phyloP scores from a whole-genome alignment of 2,888 invertebrate genomes.

The Caenorhabditis sulstoni region DNA sequence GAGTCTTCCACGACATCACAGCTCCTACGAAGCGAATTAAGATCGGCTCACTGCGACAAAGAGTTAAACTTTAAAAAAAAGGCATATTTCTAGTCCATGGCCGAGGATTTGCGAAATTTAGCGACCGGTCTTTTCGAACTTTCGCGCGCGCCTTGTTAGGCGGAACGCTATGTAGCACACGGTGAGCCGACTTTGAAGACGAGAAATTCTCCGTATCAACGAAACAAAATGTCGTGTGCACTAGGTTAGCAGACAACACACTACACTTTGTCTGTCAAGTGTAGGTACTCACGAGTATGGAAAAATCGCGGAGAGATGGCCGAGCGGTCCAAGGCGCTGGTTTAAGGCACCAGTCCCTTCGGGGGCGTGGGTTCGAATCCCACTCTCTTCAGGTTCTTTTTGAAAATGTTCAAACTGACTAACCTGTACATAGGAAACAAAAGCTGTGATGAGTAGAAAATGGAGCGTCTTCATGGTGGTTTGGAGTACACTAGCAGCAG shows the following conservation, averaged over 20 bases:
- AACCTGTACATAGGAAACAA: constrained; percentile 21
- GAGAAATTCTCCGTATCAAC: no score
- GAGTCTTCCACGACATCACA: no score
- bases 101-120: no score
- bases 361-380: constrained; percentile 91
- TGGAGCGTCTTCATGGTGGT: constrained; percentile 28
- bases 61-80: no score
- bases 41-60: no score
- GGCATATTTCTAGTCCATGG: no score
- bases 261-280: neutral
- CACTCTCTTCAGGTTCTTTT: constrained; percentile 82
- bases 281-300: neutral
- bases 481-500: constrained; percentile 33
- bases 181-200: no score
- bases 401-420: constrained; percentile 2
- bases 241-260: neutral
- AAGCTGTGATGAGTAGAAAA: constrained; percentile 11
- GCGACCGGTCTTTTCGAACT: no score
- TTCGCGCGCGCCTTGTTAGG: no score
- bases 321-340: constrained; percentile 89
- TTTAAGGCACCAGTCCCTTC: constrained; percentile 91
- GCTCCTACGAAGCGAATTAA: no score
- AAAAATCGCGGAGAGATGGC: neutral
- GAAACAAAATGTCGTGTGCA: no score
- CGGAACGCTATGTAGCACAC: no score